phyloP scores from a whole-genome alignment of 2,797 vertebrate species.

The Oryzias sinensis region DNA sequence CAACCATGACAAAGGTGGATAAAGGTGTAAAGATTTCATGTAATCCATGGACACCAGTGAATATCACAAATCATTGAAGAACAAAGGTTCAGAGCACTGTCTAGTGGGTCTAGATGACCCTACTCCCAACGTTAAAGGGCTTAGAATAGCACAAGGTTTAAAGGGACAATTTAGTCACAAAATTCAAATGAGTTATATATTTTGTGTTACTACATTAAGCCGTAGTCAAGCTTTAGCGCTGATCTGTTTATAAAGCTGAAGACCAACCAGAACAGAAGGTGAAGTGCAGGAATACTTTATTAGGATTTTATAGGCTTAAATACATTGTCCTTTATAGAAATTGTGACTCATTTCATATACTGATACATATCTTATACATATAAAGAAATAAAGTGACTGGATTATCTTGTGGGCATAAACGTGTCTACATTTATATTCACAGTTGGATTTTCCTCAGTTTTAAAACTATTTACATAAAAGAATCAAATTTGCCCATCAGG shows the following conservation, averaged over 20 bases:
- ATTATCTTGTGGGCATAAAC: slow-evolving; percentile 60
- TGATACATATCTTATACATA: slow-evolving; percentile 54
- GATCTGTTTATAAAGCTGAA: neutral
- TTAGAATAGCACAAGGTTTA: too few species aligned
- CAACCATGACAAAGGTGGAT: too few species aligned
- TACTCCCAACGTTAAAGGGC: too few species aligned
- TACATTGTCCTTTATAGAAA: slow-evolving; percentile 29
- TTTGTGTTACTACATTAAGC: too few species aligned
- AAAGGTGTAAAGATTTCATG: too few species aligned
- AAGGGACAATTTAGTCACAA: too few species aligned
- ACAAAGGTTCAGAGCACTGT: too few species aligned
- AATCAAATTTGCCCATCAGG: neutral
- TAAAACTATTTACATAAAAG: slow-evolving; percentile 51
- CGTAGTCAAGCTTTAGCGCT: too few species aligned
- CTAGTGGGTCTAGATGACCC: too few species aligned
- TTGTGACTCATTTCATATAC: slow-evolving; percentile 67
- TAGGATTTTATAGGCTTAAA: slow-evolving; percentile 35
- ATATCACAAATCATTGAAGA: too few species aligned
- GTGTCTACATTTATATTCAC: slow-evolving; percentile 57
- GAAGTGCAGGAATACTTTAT: slow-evolving; percentile 47
- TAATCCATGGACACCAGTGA: too few species aligned
- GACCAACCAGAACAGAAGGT: neutral
- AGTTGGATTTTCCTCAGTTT: slow-evolving; percentile 22
- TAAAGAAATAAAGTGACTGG: slow-evolving; percentile 76
- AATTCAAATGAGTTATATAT: too few species aligned